phyloP scores from a whole-genome alignment of 1,140 invertebrate genomes.

The Littorina saxatilis region DNA sequence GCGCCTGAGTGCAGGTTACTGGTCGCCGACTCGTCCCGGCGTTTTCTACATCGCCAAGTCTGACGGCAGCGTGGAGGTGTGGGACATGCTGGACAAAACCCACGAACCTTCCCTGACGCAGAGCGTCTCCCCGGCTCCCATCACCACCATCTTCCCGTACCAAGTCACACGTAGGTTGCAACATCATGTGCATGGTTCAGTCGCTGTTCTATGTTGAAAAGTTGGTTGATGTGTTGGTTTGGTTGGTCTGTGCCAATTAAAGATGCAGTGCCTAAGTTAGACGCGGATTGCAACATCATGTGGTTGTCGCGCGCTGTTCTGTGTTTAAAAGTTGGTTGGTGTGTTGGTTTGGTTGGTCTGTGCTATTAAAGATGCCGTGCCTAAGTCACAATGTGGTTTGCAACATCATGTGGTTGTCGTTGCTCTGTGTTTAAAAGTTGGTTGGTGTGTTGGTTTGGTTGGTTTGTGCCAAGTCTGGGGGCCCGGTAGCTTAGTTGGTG shows the following conservation, averaged over 20 bases:
- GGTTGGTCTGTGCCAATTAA: background rate
- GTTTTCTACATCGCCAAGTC: constrained; percentile 76
- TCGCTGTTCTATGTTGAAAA: background rate
- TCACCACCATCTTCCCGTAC: constrained; percentile 70
- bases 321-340: background rate
- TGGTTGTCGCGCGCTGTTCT: background rate
- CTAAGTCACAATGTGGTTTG: background rate
- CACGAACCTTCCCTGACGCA: constrained; percentile 75
- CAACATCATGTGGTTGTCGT: background rate
- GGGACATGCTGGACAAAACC: constrained; percentile 77
- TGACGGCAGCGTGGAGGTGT: constrained; percentile 77
- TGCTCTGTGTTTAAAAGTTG: background rate
- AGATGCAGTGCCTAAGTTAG: no score
- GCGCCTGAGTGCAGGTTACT: constrained; percentile 68
- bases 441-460: background rate
- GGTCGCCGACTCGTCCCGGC: constrained; percentile 75
- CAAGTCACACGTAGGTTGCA: constrained; percentile 66
- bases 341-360: background rate
- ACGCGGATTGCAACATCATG: no score
- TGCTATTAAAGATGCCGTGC: background rate
- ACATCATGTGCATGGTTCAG: background rate
- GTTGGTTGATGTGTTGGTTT: background rate
- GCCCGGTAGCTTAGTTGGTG: no score
- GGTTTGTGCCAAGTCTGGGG: no score
- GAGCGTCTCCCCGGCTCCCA: constrained; percentile 70